Evolutionary conservation across 2,797 vertebrate genomes (phyloP), one percentile per base, ranked within the genome.

Genomic region (Megalops cyprinoides): DNA sequence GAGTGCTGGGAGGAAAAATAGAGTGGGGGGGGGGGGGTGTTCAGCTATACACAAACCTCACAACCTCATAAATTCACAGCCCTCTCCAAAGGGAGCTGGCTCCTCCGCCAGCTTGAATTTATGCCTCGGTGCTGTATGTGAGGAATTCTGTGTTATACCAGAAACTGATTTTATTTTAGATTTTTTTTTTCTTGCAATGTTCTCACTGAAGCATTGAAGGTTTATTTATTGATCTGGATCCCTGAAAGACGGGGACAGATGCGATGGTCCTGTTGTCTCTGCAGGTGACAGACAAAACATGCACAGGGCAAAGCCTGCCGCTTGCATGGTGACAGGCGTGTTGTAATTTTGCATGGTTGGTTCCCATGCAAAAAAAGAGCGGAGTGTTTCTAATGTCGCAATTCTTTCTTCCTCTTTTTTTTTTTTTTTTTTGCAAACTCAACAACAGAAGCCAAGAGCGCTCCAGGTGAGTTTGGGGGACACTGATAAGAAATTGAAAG

Each of bases 391-490:
- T 98, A 99, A 98, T 91, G 82, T 85, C 81, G 90, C 77, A 84
- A 89, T 88, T 93, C 78, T 95, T 85, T 94, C 76, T 86, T 48
- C 34, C 73, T 55, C 62, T 83, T 74, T 81, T 42, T 39, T 87
- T 78, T 87, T 91, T 90, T 87, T 87, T 89, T 87, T 84, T 87
- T 88, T 89, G 89, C 92, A 90, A 91, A 88, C 89, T 92, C 93
- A 88, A 94, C 92, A 53, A 88, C 95, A 96, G 97, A 95, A 90
- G 93, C 95, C 94, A 96, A 86, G 93, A 96, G 93, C 93, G 94
- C 94, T 94, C 95, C 97, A 97, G 98, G 98, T 99, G 95, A 99
- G 97, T 97, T 80, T 84, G 51, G 23, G 37, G 48, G 20, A 51
- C 37, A 44, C 49, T 28, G 51, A 42, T 58, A 46, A 74, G 46